Percentiles rank a stretch among this genome's conserved stretches.
These are phyloP conservation scores for Vireo altiloquus DNA, from an alignment of 2,113 vertebrate species.

Conservation along the genomic window DNA sequence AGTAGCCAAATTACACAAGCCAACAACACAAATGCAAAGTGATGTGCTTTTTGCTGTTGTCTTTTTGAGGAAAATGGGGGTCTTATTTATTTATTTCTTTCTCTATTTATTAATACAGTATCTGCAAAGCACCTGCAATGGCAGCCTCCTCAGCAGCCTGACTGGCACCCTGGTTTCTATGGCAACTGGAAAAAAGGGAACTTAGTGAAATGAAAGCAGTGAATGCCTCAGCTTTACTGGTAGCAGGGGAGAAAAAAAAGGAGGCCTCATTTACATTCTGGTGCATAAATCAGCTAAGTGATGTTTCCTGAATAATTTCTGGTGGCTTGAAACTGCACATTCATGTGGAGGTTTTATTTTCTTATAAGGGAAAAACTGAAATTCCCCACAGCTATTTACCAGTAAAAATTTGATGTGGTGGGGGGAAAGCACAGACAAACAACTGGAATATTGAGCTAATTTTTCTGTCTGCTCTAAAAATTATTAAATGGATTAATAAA, in stretches of 20 bases:
- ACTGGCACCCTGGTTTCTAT: constrained; percentile 59
- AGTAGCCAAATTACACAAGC: background rate
- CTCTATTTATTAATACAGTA: constrained; percentile 21
- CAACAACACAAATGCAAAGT: background rate
- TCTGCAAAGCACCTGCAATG: constrained; percentile 63
- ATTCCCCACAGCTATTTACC: background rate
- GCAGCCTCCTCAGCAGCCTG: constrained; percentile 23
- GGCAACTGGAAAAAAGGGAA: background rate
- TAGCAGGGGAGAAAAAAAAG: background rate
- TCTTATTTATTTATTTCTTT: constrained; percentile 8
- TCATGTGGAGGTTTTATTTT: background rate
- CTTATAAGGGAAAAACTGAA: background rate
- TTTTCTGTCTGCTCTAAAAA: background rate
- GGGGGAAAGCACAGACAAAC: background rate
- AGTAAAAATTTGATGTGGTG: background rate
- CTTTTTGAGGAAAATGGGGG: background rate
- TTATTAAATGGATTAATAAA: background rate
- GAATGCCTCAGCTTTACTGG: constrained; percentile 51
- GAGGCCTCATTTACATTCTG: constrained; percentile 61
- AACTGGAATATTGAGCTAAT: background rate
- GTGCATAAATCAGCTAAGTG: constrained; percentile 41
- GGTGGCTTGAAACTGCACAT: background rate
- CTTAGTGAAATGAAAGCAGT: constrained; percentile 13
- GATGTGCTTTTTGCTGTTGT: constrained; percentile 11
- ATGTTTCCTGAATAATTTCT: constrained; percentile 56